Evolutionary conservation across 2,888 invertebrate genomes (phyloP).

Genomic region (Dasypogon diadema): DNA sequence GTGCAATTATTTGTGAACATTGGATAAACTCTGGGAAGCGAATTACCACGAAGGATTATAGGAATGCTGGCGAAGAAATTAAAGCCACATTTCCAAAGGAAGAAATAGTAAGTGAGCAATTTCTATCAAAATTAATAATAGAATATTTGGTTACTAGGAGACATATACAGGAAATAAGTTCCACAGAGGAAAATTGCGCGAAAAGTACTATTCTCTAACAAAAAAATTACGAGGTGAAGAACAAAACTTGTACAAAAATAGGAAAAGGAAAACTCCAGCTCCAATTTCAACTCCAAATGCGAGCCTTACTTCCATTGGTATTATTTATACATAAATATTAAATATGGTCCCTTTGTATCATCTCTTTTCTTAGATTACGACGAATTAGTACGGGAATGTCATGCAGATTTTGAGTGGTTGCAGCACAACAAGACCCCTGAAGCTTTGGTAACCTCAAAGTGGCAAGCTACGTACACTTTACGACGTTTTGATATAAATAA

Average conservation of each 20-base stretch:
- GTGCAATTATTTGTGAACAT: neutral
- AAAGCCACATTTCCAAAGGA: neutral
- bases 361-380: neutral
- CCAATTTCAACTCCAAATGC: neutral
- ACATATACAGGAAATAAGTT: neutral
- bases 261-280: neutral
- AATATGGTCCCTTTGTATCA: neutral
- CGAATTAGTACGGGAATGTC: neutral
- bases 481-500: neutral
- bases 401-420: neutral
- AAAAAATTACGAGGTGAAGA: neutral
- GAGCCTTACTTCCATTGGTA: neutral
- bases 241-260: neutral
- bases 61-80: neutral
- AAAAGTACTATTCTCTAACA: conserved; percentile 5
- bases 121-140: neutral
- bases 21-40: neutral
- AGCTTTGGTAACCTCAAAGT: neutral
- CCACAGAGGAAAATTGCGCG: neutral
- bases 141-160: neutral
- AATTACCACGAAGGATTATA: neutral
- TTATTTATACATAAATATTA: neutral
- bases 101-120: conserved; percentile 6
- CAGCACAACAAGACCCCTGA: neutral
- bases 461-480: neutral